Evolutionary conservation across 2,888 invertebrate species (phyloP).

Genomic region (Papilio protenor): DNA sequence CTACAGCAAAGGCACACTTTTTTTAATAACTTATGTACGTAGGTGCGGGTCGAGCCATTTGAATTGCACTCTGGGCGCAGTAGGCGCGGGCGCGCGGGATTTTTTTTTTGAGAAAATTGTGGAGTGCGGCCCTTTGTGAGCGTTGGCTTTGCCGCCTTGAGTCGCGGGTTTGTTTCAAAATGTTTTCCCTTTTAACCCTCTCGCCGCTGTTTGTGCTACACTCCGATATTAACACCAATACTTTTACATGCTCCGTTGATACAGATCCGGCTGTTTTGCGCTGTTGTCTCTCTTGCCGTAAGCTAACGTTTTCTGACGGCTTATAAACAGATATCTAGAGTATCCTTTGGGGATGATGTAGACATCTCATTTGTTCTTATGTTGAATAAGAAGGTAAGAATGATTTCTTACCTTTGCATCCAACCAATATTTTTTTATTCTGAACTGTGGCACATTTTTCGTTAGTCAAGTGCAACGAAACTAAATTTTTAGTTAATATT

Average conservation of each 20-base stretch:
- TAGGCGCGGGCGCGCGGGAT: slow-evolving; percentile 65
- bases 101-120: slow-evolving; percentile 75
- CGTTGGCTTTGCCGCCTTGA: slow-evolving; percentile 66
- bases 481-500: too few relatives aligned
- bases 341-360: too few relatives aligned
- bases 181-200: slow-evolving; percentile 52
- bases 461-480: too few relatives aligned
- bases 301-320: neutral
- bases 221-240: slow-evolving; percentile 47
- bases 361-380: too few relatives aligned
- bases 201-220: slow-evolving; percentile 46
- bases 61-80: slow-evolving; percentile 63
- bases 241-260: slow-evolving; percentile 40
- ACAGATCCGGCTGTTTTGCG: neutral
- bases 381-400: too few relatives aligned
- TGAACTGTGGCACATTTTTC: neutral
- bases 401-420: too few relatives aligned
- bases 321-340: neutral
- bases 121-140: slow-evolving; percentile 72
- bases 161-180: slow-evolving; percentile 60
- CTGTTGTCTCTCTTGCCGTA: neutral
- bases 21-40: slow-evolving; percentile 83
- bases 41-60: slow-evolving; percentile 65
- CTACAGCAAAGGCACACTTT: slow-evolving; percentile 80
- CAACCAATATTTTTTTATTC: too few relatives aligned